phyloP scores from a whole-genome alignment of 2,888 invertebrate species.

The Adelphocoris suturalis region DNA sequence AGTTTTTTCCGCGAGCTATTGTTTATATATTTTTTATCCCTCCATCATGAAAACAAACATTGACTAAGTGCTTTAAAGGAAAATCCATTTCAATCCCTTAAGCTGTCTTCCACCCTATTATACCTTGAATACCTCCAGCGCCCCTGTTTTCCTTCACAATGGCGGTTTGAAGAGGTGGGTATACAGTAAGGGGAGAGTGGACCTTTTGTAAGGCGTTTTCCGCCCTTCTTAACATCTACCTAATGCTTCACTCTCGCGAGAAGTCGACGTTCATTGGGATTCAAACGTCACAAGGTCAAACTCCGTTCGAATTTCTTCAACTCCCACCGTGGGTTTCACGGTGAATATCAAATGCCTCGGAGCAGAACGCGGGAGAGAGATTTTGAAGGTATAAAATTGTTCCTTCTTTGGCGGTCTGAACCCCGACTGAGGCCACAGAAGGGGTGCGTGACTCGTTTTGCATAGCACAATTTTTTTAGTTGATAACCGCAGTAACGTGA shows the following conservation, averaged over 20 bases:
- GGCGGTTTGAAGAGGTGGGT: slow-evolving; percentile 1
- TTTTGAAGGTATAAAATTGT: slow-evolving; percentile 15
- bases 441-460: too few relatives aligned
- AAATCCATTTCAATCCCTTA: slow-evolving; percentile 3
- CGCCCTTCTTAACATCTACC: background rate
- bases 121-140: slow-evolving; percentile 6
- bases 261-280: background rate
- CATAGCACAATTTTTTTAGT: too few relatives aligned
- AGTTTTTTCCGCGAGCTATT: too few relatives aligned
- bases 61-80: background rate
- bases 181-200: background rate
- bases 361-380: background rate
- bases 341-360: slow-evolving; percentile 16
- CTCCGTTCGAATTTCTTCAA: background rate
- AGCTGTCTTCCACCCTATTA: background rate
- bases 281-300: background rate
- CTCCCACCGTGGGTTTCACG: background rate
- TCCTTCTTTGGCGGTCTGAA: background rate
- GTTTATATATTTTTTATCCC: too few relatives aligned
- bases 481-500: too few relatives aligned
- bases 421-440: too few relatives aligned
- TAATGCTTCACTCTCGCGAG: background rate
- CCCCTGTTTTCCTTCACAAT: background rate
- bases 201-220: background rate
- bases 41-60: too few relatives aligned